Evolutionary conservation across 2,113 vertebrate genomes (phyloP), one percentile per base, ranked within the genome.

Genomic region (Parotia lawesii): DNA sequence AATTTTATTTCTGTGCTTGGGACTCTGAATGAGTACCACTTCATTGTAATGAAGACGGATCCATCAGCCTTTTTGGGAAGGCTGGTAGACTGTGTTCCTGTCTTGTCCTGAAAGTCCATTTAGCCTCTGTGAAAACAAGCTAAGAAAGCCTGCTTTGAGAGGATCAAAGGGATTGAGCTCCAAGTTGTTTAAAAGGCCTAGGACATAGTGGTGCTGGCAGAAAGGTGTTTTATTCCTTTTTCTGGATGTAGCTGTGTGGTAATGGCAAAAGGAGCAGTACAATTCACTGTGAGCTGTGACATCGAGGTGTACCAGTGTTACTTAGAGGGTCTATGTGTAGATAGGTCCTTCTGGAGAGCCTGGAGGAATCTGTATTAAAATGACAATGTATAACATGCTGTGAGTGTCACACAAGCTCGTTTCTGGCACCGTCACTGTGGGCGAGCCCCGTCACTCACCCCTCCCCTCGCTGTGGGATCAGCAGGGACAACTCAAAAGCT

Each of bases 401-500:
- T 12, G 37, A 79, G 50, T 73, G 93, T 95, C 94, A 91, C 78
- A 83, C 0, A 5, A 61, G 87, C 81, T 51, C 3, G 2, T 76
- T 89, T 50, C 82, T 95, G 94, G 91, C 75, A 50, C 89, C 10
- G 60, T 76, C 78, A 44, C 89, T 79, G 70, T 69, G 85, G 65
- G 84, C 28, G 15, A 95, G 89, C 78, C 66, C 79, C 0, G 15
- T 85, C 85, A 76, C 72, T 87, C 87, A 76, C 78, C 90, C 93
- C 92, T 95, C 79, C 87, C 69, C 93, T 93, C 0, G 0, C 87
- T n/a, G 19, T 11, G 25, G 93, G 95, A 97, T 95, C 94, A 96
- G 87, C 85, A 83, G 91, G 91, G 95, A 95, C 93, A 84, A 4
- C 87, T 94, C 91, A 84, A 95, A 95, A 95, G 76, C 93, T 95